Evolutionary conservation across 1,140 invertebrate species (phyloP), one percentile per base, ranked within the genome.

Genomic region (Papilio machaon): DNA sequence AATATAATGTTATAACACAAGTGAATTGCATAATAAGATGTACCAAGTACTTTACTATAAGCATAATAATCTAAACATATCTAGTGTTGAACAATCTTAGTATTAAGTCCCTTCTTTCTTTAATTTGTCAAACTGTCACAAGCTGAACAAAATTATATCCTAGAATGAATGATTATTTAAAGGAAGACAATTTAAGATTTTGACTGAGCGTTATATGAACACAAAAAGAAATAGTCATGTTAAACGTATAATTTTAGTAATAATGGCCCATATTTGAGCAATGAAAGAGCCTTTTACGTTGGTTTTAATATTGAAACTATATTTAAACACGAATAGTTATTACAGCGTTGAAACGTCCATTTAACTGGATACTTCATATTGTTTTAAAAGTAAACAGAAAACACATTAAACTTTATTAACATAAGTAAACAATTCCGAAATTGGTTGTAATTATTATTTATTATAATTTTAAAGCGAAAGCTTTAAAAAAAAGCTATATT

Each of bases 301-400:
- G 19, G 19, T 64, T 64, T 64, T 64, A 30, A 70, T 70, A 70
- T 70, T 35, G 11, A 30, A 70, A 35, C 11, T 11, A 70, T 35
- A 38, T 70, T 35, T 70, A 70, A 70, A 70, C 35, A 70, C 11
- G 23, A 58, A 58, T 17, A 35, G 11, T 35, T 35, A 70, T 70
- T 70, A 70, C 30, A 7, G 30, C 64, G 30, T 23, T 70, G 11
- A 35, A 35, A 70, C 64, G 13, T 17, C 30, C 64, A 38, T 15
- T 5, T 38, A 6, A 64, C 19, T 64, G 23, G 64, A 2, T 67
- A 30, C 64, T 67, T 67, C 30, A 13, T 11, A 35, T 70, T 70
- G 30, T 70, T 70, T 70, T 70, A 70, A 70, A 70, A 64, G 60
- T 64, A 64, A 64, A 64, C 60, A 64, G 60, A 30, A 64, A 64